These are phyloP conservation scores for Meandrina meandrites DNA, from an alignment of 92 coral and sea anemone genomes.

Conservation along the genomic window DNA sequence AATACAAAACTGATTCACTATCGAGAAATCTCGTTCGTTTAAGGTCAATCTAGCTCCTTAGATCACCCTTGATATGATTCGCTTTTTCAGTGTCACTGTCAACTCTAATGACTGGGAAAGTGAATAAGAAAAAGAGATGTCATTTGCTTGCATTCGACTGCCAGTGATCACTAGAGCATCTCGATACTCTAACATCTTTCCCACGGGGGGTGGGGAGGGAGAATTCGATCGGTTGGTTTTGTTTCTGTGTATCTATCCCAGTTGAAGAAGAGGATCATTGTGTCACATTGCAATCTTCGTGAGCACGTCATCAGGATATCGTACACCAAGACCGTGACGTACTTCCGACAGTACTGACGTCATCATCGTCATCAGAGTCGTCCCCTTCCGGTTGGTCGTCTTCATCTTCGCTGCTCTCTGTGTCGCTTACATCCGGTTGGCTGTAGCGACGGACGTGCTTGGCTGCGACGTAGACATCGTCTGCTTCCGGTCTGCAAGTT, in stretches of 20 bases:
- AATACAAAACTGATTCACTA: background rate
- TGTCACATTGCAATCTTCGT: background rate
- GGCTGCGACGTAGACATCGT: conserved; percentile 74
- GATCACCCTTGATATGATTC: background rate
- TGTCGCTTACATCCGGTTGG: conserved; percentile 75
- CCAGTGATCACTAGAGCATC: background rate
- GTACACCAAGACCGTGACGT: conserved; percentile 92
- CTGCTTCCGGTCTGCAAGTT: conserved; percentile 75
- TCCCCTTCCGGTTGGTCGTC: conserved; percentile 63
- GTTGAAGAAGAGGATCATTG: background rate
- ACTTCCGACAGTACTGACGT: conserved; percentile 54
- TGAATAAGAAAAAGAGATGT: background rate
- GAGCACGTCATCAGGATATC: conserved; percentile 56
- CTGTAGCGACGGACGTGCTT: conserved; percentile 94
- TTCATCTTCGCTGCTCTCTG: conserved; percentile 95
- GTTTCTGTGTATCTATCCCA: background rate
- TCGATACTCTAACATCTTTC: background rate
- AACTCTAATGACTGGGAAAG: background rate
- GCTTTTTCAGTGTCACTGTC: background rate
- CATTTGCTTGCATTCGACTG: background rate
- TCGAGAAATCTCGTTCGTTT: background rate
- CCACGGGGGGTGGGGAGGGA: background rate
- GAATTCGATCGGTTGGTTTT: background rate
- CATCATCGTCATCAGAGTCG: conserved; percentile 86
- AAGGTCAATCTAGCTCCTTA: background rate